phyloP scores from a whole-genome alignment of 35 echinoderm and acorn worm genomes.

The Ptychodera flava region DNA sequence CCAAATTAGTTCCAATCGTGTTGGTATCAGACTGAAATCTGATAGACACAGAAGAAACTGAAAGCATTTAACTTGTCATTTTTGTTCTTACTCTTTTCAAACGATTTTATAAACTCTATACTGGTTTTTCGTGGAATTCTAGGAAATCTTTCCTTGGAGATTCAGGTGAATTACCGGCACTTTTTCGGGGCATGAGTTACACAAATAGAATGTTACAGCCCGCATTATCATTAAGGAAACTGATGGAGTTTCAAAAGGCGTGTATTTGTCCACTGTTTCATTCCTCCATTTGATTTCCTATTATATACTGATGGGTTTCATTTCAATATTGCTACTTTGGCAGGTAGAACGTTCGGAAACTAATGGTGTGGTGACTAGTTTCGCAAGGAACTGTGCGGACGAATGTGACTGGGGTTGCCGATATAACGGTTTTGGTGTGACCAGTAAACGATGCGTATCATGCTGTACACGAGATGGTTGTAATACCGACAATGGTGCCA shows the following conservation, averaged over 20 bases:
- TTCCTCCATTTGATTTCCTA: not conserved
- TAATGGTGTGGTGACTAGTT: not conserved
- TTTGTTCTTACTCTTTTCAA: too few species aligned
- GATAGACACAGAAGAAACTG: too few species aligned
- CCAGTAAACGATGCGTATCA: not conserved
- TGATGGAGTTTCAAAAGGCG: too few species aligned
- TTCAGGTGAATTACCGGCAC: too few species aligned
- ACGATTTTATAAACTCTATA: too few species aligned
- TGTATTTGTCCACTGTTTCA: not conserved
- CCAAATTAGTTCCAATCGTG: too few species aligned
- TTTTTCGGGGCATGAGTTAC: not conserved
- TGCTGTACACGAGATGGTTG: not conserved
- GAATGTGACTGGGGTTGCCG: not conserved
- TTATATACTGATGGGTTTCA: not conserved
- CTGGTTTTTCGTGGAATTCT: too few species aligned
- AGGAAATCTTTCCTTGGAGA: too few species aligned
- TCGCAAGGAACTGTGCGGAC: not conserved
- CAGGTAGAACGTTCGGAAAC: not conserved
- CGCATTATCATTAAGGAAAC: too few species aligned
- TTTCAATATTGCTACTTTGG: not conserved
- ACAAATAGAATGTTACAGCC: not conserved
- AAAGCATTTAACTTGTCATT: too few species aligned
- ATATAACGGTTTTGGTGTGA: not conserved
- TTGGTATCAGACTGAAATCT: too few species aligned
- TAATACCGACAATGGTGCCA: not conserved